phyloP scores from a whole-genome alignment of 2,888 invertebrate species.

The Aphidoletes aphidimyza region DNA sequence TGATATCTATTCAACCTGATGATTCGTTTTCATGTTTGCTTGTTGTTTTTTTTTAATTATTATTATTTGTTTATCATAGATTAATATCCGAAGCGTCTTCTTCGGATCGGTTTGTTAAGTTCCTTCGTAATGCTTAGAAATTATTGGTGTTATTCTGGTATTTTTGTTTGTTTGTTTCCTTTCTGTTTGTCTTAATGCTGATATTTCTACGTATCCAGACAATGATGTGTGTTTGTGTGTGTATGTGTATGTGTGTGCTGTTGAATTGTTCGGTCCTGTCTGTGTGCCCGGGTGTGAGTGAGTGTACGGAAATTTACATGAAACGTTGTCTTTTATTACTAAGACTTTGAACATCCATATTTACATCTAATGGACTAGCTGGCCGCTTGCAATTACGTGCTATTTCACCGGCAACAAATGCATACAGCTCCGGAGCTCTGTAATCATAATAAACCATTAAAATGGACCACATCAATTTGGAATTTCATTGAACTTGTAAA shows the following conservation, averaged over 20 bases:
- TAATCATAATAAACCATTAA: slow-evolving; percentile 45
- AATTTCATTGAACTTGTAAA: no score
- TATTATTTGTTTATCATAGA: no score
- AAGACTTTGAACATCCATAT: slow-evolving; percentile 82
- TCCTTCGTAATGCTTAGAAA: neutral
- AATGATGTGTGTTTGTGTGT: slow-evolving; percentile 9
- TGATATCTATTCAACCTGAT: neutral
- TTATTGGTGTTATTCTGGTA: slow-evolving; percentile 17
- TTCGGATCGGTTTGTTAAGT: neutral
- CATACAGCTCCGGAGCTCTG: slow-evolving; percentile 72
- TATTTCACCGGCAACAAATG: slow-evolving; percentile 79
- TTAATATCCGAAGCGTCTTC: no score
- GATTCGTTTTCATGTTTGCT: neutral
- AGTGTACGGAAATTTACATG: slow-evolving; percentile 68
- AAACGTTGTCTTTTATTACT: slow-evolving; percentile 76
- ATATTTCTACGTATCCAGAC: slow-evolving; percentile 1
- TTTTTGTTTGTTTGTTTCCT: neutral
- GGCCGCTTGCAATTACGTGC: slow-evolving; percentile 78
- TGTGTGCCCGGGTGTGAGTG: neutral
- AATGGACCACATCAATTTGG: no score
- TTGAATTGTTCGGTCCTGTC: neutral
- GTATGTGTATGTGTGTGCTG: neutral
- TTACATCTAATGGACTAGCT: slow-evolving; percentile 76
- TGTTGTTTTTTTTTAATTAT: neutral
- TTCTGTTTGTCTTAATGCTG: no score